A percentile compares a stretch with the other conserved stretches of the same genome.
Evolutionary conservation across 2,113 vertebrate genomes (phyloP).

Genomic region (Burhinus bistriatus): DNA sequence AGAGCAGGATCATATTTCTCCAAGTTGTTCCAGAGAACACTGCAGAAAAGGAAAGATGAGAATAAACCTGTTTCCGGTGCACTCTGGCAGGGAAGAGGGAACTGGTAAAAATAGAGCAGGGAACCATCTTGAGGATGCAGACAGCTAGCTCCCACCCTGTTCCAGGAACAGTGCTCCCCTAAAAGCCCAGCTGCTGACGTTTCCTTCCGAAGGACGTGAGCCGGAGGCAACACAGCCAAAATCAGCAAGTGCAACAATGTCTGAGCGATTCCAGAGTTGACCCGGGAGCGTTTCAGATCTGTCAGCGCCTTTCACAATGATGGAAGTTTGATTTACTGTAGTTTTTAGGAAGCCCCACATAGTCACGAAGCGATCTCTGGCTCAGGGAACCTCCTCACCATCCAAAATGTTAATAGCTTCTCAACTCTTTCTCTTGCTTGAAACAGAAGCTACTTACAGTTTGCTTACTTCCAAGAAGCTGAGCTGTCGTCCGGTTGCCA

Average conservation of each 20-base stretch:
- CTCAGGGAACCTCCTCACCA: background rate
- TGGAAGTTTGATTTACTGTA: background rate
- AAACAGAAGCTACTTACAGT: background rate
- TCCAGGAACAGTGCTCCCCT: background rate
- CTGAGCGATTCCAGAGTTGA: background rate
- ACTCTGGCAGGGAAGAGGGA: constrained; percentile 44
- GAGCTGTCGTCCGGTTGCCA: background rate
- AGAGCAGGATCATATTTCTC: background rate
- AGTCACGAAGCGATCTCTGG: background rate
- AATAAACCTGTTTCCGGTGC: constrained; percentile 37
- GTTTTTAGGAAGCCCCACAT: background rate
- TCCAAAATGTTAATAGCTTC: background rate
- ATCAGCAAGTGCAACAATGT: background rate
- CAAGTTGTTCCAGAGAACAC: background rate
- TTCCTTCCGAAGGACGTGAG: background rate
- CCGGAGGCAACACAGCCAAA: background rate
- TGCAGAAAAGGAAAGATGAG: constrained; percentile 41
- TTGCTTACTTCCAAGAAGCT: background rate
- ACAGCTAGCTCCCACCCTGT: background rate
- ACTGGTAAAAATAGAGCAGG: constrained; percentile 55
- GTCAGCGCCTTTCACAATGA: background rate
- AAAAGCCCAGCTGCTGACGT: background rate
- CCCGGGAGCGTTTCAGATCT: background rate
- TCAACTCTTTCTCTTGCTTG: background rate
- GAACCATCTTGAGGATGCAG: constrained; percentile 40